phyloP scores from a whole-genome alignment of 2,797 vertebrate species.

The Myiotriccus ornatus region DNA sequence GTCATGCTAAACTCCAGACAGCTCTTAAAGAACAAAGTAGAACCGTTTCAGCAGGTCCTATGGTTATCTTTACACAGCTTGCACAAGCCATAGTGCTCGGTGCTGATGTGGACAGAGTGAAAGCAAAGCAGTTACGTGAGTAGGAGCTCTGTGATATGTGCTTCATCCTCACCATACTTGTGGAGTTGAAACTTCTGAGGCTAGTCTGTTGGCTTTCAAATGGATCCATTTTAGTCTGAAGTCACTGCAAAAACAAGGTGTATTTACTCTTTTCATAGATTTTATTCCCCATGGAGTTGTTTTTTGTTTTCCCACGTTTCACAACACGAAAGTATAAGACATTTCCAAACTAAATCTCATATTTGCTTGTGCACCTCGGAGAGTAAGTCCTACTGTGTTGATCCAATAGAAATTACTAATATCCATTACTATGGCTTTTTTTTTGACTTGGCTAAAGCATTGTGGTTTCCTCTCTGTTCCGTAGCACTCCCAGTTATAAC shows the following conservation, averaged over 20 bases:
- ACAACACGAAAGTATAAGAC: not conserved
- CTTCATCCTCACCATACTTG: not conserved
- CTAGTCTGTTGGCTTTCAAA: not conserved
- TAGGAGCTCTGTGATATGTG: not conserved
- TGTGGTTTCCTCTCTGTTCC: not conserved
- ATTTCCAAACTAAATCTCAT: not conserved
- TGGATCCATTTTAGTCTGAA: not conserved
- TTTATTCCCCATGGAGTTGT: not conserved
- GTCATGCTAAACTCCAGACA: not conserved
- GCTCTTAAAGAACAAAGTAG: not conserved
- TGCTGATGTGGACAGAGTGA: not conserved
- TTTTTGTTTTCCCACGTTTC: not conserved
- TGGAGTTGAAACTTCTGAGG: not conserved
- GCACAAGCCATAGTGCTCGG: not conserved
- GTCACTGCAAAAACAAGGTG: not conserved
- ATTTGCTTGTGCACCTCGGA: not conserved
- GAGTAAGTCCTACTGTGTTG: not conserved
- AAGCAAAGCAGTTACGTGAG: not conserved
- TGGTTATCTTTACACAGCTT: not conserved
- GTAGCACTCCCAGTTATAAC: conserved; percentile 95
- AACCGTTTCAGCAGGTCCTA: not conserved
- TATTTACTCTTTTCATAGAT: not conserved
- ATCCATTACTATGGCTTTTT: not conserved
- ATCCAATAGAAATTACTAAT: not conserved
- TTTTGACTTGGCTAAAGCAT: not conserved